phyloP scores from a whole-genome alignment of 2,888 invertebrate species.

The Ceramica pisi region DNA sequence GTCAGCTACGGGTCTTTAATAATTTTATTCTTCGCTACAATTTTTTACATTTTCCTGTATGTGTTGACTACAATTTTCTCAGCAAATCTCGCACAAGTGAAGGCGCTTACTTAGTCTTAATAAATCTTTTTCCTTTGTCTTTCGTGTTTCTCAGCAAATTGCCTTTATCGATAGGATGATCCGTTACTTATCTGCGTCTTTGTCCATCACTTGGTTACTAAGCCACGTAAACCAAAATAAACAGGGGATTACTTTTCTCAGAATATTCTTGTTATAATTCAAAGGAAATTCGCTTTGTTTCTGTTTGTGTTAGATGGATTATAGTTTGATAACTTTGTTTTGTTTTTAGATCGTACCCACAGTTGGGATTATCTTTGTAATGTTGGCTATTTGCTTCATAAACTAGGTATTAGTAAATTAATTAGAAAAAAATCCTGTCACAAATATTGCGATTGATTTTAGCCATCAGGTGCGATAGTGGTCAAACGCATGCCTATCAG shows the following conservation, averaged over 20 bases:
- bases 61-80: background rate
- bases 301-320: constrained; percentile 17
- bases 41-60: background rate
- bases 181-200: constrained; percentile 22
- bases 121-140: constrained; percentile 6
- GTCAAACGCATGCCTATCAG: too few species aligned
- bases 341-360: background rate
- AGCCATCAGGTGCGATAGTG: too few species aligned
- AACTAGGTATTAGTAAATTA: background rate
- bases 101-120: background rate
- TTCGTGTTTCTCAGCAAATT: constrained; percentile 24
- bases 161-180: constrained; percentile 26
- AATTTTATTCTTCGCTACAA: too few species aligned
- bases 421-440: background rate
- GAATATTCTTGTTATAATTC: constrained; percentile 21
- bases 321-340: constrained; percentile 7
- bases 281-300: constrained; percentile 2
- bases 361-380: background rate
- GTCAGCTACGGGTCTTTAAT: too few species aligned
- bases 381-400: background rate
- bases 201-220: constrained; percentile 15
- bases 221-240: constrained; percentile 15
- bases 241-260: background rate
- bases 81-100: background rate
- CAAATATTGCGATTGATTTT: too few species aligned